Evolutionary conservation across 92 coral and sea anemone species (phyloP), one percentile per base, ranked within the genome.

Genomic region (Palythoa grandiflora): DNA sequence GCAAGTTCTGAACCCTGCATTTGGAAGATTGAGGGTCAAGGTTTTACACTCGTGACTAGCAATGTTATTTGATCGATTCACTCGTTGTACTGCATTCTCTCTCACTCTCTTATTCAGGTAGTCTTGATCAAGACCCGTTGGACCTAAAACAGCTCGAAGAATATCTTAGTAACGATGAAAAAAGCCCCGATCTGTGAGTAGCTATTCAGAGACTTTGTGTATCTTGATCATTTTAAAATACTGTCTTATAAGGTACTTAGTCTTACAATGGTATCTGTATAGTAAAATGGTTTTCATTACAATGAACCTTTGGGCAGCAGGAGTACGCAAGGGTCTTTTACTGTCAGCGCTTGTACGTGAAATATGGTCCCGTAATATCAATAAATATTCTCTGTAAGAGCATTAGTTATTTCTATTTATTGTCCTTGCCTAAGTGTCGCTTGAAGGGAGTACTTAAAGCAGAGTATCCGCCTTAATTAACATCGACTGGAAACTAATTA

Each of bases 131-230:
- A 17, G 86, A 81, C 48, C 76, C 86, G 5, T 60, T 81, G 5
- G 86, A 81, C 60, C 6, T 81, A 60, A 81, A 65, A 10, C 86
- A 81, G 28, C 59, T 81, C 1, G 86, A 81, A 61, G 86, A 81
- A 48, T 81, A 81, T 17, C 86, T 81, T 6, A 44, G 86, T 21
- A 77, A 53, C 63, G 75, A 81, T 5, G 86, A 81, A 3, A 81
- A 81, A 19, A 21, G 73, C 14, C 5, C 86, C 1, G 86, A 65
- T n/a, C 16, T 81, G 86, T 81, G 61, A 81, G 86, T 48, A 66
- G 4, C 50, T 9, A 4, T 38, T 53, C 50, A 13, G 57, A 13
- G 21, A 36, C 19, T 9, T 12, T 70, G 63, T 40, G 75, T 63
- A 19, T 47, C 3, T 66, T 10, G 9, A 13, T 21, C 9, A 12